phyloP scores from a whole-genome alignment of 64 coral and sea anemone genomes.

The Pocillopora damicornis region DNA sequence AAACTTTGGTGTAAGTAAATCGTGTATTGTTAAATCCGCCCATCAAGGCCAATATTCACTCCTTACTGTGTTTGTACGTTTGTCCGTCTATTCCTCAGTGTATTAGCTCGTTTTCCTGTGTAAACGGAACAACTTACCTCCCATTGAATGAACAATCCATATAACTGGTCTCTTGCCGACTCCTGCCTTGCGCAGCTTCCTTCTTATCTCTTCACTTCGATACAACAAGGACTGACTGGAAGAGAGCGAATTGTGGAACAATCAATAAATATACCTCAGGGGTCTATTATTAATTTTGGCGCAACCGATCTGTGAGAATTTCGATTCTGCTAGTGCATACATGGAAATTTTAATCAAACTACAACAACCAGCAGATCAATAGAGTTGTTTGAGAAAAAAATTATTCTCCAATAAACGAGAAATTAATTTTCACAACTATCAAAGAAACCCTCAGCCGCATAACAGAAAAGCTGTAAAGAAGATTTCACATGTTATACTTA shows the following conservation, averaged over 20 bases:
- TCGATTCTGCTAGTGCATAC: too few species aligned
- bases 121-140: slow-evolving; percentile 52
- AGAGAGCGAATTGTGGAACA: neutral
- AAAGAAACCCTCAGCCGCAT: neutral
- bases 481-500: slow-evolving; percentile 34
- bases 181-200: slow-evolving; percentile 74
- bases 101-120: too few species aligned
- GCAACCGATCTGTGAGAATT: too few species aligned
- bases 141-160: slow-evolving; percentile 96
- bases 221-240: slow-evolving; percentile 74
- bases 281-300: neutral
- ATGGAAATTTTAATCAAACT: too few species aligned
- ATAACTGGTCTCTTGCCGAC: slow-evolving; percentile 90
- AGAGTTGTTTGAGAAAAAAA: too few species aligned
- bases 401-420: too few species aligned
- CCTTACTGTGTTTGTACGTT: too few species aligned
- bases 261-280: neutral
- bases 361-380: too few species aligned
- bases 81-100: too few species aligned
- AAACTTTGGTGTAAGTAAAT: neutral
- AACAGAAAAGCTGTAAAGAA: neutral
- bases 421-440: neutral
- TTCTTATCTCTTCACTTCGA: slow-evolving; percentile 85
- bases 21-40: too few species aligned
- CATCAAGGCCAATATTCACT: too few species aligned